Evolutionary conservation across 2,888 invertebrate species (phyloP).

Genomic region (Colletes collaris): DNA sequence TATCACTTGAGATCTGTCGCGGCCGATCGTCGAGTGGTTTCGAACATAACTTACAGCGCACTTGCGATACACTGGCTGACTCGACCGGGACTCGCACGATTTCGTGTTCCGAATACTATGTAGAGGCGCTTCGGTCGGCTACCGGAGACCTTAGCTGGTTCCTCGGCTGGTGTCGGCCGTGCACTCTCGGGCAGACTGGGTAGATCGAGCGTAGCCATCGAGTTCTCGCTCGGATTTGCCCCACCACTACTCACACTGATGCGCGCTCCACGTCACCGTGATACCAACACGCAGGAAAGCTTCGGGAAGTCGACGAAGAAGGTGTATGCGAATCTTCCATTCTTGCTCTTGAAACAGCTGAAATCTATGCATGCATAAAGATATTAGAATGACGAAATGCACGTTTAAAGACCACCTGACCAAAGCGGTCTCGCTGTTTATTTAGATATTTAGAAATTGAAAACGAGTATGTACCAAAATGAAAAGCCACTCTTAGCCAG

Average conservation of each 20-base stretch:
- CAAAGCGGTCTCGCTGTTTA: no score
- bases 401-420: no score
- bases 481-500: no score
- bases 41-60: constrained; percentile 15
- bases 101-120: constrained; percentile 21
- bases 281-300: no score
- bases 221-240: no score
- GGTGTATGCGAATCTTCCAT: no score
- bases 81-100: constrained; percentile 35
- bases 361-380: no score
- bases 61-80: constrained; percentile 43
- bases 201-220: constrained; percentile 69
- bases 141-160: constrained; percentile 32
- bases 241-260: constrained; percentile 65
- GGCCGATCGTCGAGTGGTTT: background rate
- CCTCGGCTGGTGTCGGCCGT: constrained; percentile 64
- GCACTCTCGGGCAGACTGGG: constrained; percentile 44
- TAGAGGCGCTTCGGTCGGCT: constrained; percentile 55
- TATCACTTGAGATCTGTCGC: background rate
- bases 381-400: no score
- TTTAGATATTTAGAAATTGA: no score
- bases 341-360: no score
- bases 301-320: background rate
- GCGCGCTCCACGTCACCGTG: constrained; percentile 53
- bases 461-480: no score